phyloP scores from a whole-genome alignment of 2,113 vertebrate species.

The Platichthys flesus region DNA sequence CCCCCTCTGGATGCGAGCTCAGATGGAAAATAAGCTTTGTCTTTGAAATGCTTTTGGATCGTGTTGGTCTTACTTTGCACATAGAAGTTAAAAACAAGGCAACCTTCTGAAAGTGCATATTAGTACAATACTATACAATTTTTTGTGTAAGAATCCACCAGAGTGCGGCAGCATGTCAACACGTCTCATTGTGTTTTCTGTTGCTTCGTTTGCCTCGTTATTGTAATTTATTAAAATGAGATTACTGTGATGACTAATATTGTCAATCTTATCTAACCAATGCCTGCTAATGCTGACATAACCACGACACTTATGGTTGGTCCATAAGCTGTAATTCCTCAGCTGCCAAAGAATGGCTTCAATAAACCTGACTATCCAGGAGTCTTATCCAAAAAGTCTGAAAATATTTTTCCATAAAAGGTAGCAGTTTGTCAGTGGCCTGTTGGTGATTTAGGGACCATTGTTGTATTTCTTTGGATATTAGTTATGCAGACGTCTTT shows the following conservation, averaged over 20 bases:
- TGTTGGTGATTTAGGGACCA: background rate
- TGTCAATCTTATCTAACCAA: constrained; percentile 12
- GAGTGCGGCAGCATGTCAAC: background rate
- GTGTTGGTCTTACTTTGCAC: background rate
- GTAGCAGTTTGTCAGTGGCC: background rate
- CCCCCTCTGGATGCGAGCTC: too few relatives aligned
- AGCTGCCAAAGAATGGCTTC: background rate
- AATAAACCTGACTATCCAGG: background rate
- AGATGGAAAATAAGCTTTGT: background rate
- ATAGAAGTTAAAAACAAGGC: background rate
- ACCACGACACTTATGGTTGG: constrained; percentile 5
- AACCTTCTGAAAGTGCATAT: background rate
- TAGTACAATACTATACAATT: background rate
- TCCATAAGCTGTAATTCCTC: constrained; percentile 4
- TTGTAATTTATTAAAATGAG: background rate
- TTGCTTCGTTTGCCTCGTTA: constrained; percentile 11
- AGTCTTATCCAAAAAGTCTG: background rate
- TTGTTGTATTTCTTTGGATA: background rate
- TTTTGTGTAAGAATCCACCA: background rate
- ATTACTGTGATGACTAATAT: constrained; percentile 36
- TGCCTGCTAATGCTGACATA: constrained; percentile 32
- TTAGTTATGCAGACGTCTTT: background rate
- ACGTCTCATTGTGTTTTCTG: constrained; percentile 16
- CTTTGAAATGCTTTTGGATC: background rate
- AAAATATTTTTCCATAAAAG: background rate